Evolutionary conservation across 2,888 invertebrate genomes (phyloP), one percentile per base, ranked within the genome.

Genomic region (Spodoptera picta): DNA sequence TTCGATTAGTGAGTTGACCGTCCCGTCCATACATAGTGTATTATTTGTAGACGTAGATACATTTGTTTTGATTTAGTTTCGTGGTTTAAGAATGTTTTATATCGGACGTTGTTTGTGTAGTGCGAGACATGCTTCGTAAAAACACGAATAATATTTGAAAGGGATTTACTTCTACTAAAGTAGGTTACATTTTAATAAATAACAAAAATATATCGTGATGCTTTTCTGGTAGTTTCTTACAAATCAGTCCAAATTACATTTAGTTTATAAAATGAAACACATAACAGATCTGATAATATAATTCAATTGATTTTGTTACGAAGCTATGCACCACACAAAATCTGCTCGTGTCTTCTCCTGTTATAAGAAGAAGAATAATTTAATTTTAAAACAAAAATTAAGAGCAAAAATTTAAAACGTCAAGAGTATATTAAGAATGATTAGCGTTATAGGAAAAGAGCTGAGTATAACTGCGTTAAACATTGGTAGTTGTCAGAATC

Each of bases 21-120:
- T 89, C 94, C 94, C 94, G 94, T 94, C 94, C 94, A 94, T 86
- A 77, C 56, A 80, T 90, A 90, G 87, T 73, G 66, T 86, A 87
- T 89, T 75, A 81, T 89, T 89, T 87, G 79, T 88, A 87, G 84
- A 58, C 2, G 36, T 77, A 73, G 60, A 73, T 68, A 72, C 63
- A 72, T 52, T 71, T 77, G 53, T 73, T 76, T 81, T 80, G 80
- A 49, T 79, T 77, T 47, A 55, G 60, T 80, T 81, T 64, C 45
- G 60, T 79, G 72, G 1, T 75, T 70, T 64, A 24, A 1, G 6
- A 54, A 42, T 55, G 10, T 45, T 56, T 50, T 55, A 24, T 54
- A 55, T 49, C n/a, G 14, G 53, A 50, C 48, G 53, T 60, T 78
- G 57, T 70, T 64, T 75, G 55, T 69, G 52, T 53, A 19, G 48